Base-by-base conservation (phyloP, 23 tunicate species). In the Ascidia mentula region DNA sequence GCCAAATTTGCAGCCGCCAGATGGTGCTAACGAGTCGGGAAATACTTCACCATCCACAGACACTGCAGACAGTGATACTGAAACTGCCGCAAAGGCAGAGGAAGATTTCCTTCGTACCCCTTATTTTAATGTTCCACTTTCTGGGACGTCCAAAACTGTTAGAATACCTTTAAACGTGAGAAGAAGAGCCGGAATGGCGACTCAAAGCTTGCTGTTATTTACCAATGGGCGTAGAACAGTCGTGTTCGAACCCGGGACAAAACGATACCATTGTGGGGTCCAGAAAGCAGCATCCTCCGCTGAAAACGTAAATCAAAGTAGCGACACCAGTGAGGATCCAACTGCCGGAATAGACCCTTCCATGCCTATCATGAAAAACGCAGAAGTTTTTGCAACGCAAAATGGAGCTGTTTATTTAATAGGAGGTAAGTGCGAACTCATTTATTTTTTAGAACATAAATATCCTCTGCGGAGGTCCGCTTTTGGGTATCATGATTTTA, bases 281-380 rank as follows among this genome's bases (percentile, higher is more conserved):
- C 46, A 72, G 24, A 37, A 38, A 3, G 26, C 24, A n/a, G 72
- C 38, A 1, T n/a, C 37, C 9, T n/a, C 39, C 15, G 12, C 15
- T 33, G 40, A 35, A 17, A 40, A 72, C 32, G 71, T 18, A 32
- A 26, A 74, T 6, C 35, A 22, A 22, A 31, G 34, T 6, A 13
- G 32, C 13, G 17, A 61, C 18, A 32, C 6, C 6, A 40, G 59
- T 6, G 65, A 53, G 28, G 65, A 53, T 9, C 1, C 65, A 9
- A 53, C 65, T 53, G 65, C 65, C 1, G 78, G 82, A 32, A 72
- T 60, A 7, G 83, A 82, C 40, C 80, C 35, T 0, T 32, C 42
- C 3, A 82, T 92, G 81, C 89, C 97, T 2, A 45, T 65, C 0
- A 88, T 93, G 93, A 93, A 93, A 70, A 93, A 93, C 36, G 86